Evolutionary conservation across 2,888 invertebrate genomes (phyloP), one percentile per base, ranked within the genome.

Genomic region (Formica aserva): DNA sequence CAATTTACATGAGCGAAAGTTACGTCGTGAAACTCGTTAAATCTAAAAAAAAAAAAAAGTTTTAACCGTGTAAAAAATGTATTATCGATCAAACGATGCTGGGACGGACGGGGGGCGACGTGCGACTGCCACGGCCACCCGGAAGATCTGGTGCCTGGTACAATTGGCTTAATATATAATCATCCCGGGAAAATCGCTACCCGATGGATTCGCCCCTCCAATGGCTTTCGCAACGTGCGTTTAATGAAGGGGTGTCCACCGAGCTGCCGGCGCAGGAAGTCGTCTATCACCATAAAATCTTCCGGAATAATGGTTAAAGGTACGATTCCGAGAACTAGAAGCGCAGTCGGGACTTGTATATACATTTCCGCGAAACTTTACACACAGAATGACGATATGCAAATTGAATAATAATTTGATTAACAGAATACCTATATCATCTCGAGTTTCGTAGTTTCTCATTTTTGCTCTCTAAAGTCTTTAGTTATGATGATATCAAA

Each of bases 221-320:
- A 88, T 84, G 85, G 80, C 82, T 62, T 45, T 85, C 48, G 57
- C 75, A 60, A 87, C 83, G 76, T 67, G 75, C 78, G 74, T 45
- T 84, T 86, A 88, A 89, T 85, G 86, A 88, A 83, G 77, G 89
- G 85, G 82, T 83, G 67, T 77, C 32, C 26, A 32, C 18, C 45
- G 69, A 8, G 41, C 35, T 66, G 48, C 45, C 18, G 65, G 26
- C 62, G 45, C 57, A 62, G 87, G 82, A 86, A 89, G 80, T 84
- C 85, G 86, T 87, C 78, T 74, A 85, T 89, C 89, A 82, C 55
- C 81, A 62, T 82, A 88, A 88, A 88, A 86, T 86, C 87, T 81
- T 85, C 60, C 82, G 67, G 83, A 75, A 78, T 71, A 29, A 74
- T 82, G 41, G 71, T 69, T 74, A 80, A 80, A 66, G 75, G 74